Conservation (phyloP, 2,113 vertebrate genomes). For the Caloenas nicobarica region DNA sequence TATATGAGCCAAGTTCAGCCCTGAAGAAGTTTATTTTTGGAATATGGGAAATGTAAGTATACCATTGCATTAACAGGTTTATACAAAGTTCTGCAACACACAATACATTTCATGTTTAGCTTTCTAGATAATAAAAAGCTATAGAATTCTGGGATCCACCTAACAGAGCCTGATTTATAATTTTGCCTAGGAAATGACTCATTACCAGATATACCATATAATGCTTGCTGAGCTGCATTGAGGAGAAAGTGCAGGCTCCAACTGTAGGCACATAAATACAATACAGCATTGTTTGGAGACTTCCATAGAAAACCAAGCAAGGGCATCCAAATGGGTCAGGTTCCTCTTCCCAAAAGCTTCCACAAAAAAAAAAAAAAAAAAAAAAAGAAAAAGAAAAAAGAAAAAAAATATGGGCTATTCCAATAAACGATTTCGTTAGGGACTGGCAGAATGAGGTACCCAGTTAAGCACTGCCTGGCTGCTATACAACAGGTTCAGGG, state of each 20-base stretch:
- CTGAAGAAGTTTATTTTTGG: slow-evolving; percentile 5
- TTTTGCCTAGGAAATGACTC: background rate
- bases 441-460: background rate
- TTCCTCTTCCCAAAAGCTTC: background rate
- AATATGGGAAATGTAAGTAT: background rate
- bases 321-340: background rate
- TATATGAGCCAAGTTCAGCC: background rate
- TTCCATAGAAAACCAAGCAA: background rate
- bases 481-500: background rate
- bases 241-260: background rate
- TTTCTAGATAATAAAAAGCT: slow-evolving; percentile 8
- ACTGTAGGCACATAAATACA: background rate
- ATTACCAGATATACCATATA: background rate
- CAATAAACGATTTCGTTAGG: background rate
- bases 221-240: background rate
- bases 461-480: background rate
- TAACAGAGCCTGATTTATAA: background rate
- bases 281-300: background rate
- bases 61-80: background rate
- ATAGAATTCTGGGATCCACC: background rate
- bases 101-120: background rate
- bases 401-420: background rate
- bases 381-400: background rate
- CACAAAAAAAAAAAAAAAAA: background rate
- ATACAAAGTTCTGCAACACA: background rate